Conservation (phyloP, 2,888 invertebrate species). For the Euclidia mi region DNA sequence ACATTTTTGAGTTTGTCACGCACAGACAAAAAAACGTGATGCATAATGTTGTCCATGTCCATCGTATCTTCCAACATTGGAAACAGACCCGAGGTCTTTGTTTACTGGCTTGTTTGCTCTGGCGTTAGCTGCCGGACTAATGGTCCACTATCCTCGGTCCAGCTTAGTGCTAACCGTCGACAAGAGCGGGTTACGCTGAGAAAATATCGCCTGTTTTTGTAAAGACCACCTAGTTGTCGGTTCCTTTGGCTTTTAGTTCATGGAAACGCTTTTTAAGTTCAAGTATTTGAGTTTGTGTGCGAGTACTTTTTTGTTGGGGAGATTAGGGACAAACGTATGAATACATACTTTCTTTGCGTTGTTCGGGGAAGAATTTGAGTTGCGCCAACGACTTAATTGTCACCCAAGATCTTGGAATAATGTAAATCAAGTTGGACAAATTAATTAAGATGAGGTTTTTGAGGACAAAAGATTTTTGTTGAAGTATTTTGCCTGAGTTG, state of each 20-base stretch:
- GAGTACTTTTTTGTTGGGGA: conserved; percentile 33
- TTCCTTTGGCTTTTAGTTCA: conserved; percentile 34
- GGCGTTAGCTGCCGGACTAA: conserved; percentile 74
- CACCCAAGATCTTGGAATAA: conserved; percentile 12
- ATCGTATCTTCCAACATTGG: conserved; percentile 19
- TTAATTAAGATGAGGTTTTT: conserved; percentile 1
- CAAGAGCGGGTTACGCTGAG: conserved; percentile 50
- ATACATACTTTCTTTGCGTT: conserved; percentile 12
- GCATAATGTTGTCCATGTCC: too few species aligned
- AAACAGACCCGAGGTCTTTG: conserved; percentile 52
- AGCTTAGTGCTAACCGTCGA: conserved; percentile 52
- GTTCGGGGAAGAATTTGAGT: conserved; percentile 19
- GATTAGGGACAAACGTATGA: conserved; percentile 21
- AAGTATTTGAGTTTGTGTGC: conserved; percentile 24
- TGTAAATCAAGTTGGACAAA: conserved; percentile 4
- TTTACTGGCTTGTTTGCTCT: conserved; percentile 76
- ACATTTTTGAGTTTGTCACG: too few species aligned
- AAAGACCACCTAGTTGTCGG: conserved; percentile 51
- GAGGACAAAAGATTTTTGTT: neutral
- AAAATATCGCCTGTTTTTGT: conserved; percentile 50
- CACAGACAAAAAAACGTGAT: too few species aligned
- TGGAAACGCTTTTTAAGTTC: conserved; percentile 37
- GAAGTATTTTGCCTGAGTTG: neutral
- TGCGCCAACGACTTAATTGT: conserved; percentile 28
- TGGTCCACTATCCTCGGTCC: conserved; percentile 59